Evolutionary conservation across 2,888 invertebrate species (phyloP).

Genomic region (Acanthosepion pharaonis): DNA sequence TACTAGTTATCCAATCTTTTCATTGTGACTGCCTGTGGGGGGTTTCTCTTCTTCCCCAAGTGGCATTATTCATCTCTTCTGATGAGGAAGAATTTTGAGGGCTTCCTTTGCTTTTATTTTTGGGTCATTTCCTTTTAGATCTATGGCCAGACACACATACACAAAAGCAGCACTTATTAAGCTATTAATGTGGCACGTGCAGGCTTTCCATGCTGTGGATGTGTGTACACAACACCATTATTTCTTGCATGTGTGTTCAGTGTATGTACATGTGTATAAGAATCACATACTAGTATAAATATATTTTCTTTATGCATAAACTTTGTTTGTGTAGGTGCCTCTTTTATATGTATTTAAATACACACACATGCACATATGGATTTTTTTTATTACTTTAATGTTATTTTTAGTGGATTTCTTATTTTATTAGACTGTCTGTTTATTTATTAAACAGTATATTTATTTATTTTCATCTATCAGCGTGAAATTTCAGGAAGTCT

Average conservation of each 20-base stretch:
- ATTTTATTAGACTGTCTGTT: too few species aligned
- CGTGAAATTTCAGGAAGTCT: too few species aligned
- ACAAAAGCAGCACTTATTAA: background rate
- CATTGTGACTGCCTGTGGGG: background rate
- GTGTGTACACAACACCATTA: too few species aligned
- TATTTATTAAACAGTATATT: too few species aligned
- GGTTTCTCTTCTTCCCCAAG: background rate
- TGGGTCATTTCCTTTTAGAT: background rate
- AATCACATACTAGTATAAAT: too few species aligned
- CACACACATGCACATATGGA: too few species aligned
- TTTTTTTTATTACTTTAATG: too few species aligned
- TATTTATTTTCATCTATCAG: too few species aligned
- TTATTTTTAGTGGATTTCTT: too few species aligned
- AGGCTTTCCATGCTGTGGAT: background rate
- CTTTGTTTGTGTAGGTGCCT: too few species aligned
- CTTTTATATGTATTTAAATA: too few species aligned
- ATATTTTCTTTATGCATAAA: too few species aligned
- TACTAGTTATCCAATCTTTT: background rate
- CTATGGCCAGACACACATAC: background rate
- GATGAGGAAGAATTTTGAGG: background rate
- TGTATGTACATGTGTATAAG: background rate
- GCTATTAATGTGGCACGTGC: background rate
- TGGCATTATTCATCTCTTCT: conserved; percentile 9
- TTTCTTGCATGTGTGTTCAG: background rate
- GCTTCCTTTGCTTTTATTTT: background rate